Base-by-base conservation (phyloP, 2,113 vertebrate genomes). In the Cebus imitator region DNA sequence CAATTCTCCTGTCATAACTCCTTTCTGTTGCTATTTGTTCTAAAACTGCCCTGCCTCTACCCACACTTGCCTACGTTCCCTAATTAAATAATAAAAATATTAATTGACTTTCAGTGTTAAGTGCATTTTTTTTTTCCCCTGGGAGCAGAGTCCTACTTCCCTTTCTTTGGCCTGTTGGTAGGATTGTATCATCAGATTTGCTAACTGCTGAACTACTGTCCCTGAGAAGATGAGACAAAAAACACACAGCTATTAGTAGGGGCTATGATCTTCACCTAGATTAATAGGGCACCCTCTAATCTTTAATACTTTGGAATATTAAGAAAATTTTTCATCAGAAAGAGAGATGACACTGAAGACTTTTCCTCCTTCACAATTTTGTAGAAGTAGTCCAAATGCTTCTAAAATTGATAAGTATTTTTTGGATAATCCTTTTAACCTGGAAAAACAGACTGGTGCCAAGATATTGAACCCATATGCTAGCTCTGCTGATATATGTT, bases 341-440 rank as follows among this genome's bases (percentile, higher is more conserved):
- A 84, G 48, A 96, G 81, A 45, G 83, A 86, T 64, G 27, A 43
- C 55, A 75, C 25, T 64, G 40, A 94, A 58, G 48, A 91, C 12
- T 43, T 96, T 50, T 89, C 68, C n/a, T 52, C 27, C 57, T 32
- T 70, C 21, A 87, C 11, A 52, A 11, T 90, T 95, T 93, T 95
- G 23, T 40, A 82, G 43, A 94, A 86, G 5, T 79, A 30, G 76
- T 55, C 6, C 90, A 94, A 86, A 82, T 89, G 13, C 48, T 13
- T 93, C 87, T 84, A 89, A 90, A 87, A 80, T 92, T 93, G 43
- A 48, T 84, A 72, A 35, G 43, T 27, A 37, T 18, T 68, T 85
- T 94, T 96, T 9, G 45, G 87, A 17, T 97, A 92, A 96, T 68
- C 57, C 45, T 94, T 91, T 92, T 96, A 72, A 93, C 87, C 50